Evolutionary conservation across 2,888 invertebrate genomes (phyloP), one percentile per base, ranked within the genome.

Genomic region (Alloscopus bannaensis): DNA sequence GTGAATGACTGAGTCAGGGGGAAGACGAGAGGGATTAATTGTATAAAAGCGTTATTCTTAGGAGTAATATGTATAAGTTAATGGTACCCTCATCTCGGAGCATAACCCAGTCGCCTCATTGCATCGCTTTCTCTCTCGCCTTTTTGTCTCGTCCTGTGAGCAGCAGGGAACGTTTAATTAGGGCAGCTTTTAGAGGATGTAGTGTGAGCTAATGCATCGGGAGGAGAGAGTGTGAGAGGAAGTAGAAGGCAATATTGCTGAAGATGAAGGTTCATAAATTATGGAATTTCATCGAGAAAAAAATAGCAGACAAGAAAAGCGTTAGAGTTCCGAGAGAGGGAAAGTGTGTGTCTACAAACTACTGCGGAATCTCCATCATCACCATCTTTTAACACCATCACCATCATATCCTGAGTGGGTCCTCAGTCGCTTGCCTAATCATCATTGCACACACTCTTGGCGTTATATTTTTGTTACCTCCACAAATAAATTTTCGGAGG

Each of bases 201-300:
- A 65, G 45, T 73, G 57, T 72, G 52, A 42, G 52, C 55, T 73
- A 73, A 73, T 73, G 73, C 31, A 42, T 73, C 47, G 26, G 36
- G 45, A 24, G 69, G 18, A n/a, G n/a, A n/a, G 28, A 55, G 36
- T 40, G 11, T 16, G 31, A n/a, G n/a, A n/a, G n/a, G 4, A 65
- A 29, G 20, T 45, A 26, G 18, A 45, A 36, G 16, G 64, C 72
- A 72, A 72, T 72, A 57, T 65, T 65, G 64, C 73, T 73, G 57
- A 64, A 65, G 73, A 73, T 73, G 73, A 73, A 57, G 73, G 73
- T 65, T 73, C 64, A 73, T 73, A 73, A 73, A 73, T 73, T 65
- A 73, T 73, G 65, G 73, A 73, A 65, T 73, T 73, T 73, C 73
- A 65, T 64, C 50, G 72, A 20, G 45, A 20, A 62, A 64, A 26